Conservation (phyloP, 2,797 vertebrate species). For the Danio albolineatus region DNA sequence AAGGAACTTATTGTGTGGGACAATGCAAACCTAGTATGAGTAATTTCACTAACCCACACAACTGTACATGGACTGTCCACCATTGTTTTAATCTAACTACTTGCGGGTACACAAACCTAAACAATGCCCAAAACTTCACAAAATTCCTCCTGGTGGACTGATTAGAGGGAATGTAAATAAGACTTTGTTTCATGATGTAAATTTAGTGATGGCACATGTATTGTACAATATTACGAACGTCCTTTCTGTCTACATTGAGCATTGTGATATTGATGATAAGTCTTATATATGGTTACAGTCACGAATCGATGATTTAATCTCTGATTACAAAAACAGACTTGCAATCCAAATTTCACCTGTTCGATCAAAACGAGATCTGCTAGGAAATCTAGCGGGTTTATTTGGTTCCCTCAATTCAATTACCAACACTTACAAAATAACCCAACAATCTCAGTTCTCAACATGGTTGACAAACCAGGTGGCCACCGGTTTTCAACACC, state of each 20-base stretch:
- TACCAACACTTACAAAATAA: conserved; percentile 5
- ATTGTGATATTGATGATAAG: conserved; percentile 1
- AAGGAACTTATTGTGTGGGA: neutral
- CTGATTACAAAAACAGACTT: neutral
- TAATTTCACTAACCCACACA: neutral
- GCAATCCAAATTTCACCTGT: neutral
- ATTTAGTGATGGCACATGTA: conserved; percentile 5
- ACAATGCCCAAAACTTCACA: neutral
- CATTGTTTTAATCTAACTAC: neutral
- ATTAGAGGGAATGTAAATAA: conserved; percentile 33
- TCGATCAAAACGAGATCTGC: conserved; percentile 5
- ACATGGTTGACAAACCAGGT: conserved; percentile 16
- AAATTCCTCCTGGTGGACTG: neutral
- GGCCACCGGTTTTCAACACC: neutral
- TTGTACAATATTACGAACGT: conserved; percentile 31
- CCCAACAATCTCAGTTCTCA: conserved; percentile 29
- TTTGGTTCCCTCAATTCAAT: conserved; percentile 33
- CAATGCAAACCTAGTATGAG: neutral
- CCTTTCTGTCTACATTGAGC: neutral
- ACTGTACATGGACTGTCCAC: neutral
- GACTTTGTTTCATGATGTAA: conserved; percentile 31
- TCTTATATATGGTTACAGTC: conserved; percentile 11
- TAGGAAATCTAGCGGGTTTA: neutral
- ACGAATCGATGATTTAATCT: neutral
- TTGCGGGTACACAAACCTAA: neutral